These are phyloP conservation scores for Oncorhynchus tshawytscha DNA, from an alignment of 2,113 vertebrate genomes.

Conservation along the genomic window DNA sequence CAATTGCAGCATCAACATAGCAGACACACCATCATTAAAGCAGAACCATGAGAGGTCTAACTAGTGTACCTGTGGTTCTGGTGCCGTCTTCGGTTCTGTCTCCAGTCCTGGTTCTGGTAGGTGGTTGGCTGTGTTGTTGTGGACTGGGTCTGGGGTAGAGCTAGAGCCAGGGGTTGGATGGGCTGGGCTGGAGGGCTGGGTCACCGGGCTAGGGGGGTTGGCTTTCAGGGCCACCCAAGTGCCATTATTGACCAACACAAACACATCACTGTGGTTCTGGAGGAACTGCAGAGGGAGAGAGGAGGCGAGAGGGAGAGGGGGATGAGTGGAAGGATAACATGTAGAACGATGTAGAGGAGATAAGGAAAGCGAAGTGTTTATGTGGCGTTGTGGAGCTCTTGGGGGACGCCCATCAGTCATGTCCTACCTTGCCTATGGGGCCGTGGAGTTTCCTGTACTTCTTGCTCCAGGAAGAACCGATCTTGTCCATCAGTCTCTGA, in stretches of 20 bases:
- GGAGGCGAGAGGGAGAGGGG: not conserved
- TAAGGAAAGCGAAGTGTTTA: not conserved
- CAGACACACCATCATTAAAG: not conserved
- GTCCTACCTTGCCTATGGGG: constrained; percentile 83
- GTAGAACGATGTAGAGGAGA: not conserved
- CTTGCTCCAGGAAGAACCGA: constrained; percentile 90
- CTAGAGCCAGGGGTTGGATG: constrained; percentile 23
- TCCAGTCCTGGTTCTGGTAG: constrained; percentile 20
- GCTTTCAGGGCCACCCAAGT: constrained; percentile 77
- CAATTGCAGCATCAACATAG: not conserved
- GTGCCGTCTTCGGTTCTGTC: constrained; percentile 39
- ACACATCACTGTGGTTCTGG: constrained; percentile 83
- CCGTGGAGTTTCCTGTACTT: constrained; percentile 86
- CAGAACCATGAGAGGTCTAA: not conserved
- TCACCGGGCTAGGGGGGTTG: constrained; percentile 42
- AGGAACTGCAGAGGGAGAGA: constrained; percentile 77
- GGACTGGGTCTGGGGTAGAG: constrained; percentile 3
- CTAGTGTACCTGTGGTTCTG: not conserved
- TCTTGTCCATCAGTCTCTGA: constrained; percentile 88
- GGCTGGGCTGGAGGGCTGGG: constrained; percentile 24
- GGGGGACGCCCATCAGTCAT: not conserved
- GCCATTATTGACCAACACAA: constrained; percentile 80
- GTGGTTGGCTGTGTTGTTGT: constrained; percentile 22
- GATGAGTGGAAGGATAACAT: not conserved
- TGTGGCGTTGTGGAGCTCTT: not conserved